Percentiles rank a stretch among this genome's conserved stretches.
phyloP scores from a whole-genome alignment of 1,140 invertebrate species.

The Thaumetopoea pityocampa region DNA sequence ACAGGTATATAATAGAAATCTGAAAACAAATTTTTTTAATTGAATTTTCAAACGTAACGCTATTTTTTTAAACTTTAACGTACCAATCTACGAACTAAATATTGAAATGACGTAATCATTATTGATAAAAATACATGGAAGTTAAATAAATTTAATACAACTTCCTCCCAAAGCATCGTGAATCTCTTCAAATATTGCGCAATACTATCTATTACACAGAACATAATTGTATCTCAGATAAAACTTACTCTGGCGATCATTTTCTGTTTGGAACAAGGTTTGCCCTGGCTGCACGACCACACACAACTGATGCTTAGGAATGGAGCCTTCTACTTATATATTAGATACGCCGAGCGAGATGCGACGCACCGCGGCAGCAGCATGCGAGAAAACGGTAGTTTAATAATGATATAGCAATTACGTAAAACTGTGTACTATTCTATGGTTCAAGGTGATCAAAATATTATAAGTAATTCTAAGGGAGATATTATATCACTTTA shows the following conservation, averaged over 20 bases:
- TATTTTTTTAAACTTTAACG: no score
- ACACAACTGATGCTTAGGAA: slow-evolving; percentile 65
- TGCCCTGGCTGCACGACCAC: slow-evolving; percentile 64
- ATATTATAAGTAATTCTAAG: no score
- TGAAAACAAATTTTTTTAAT: no score
- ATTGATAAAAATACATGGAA: no score
- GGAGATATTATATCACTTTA: no score
- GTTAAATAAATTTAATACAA: neutral
- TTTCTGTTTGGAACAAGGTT: slow-evolving; percentile 67
- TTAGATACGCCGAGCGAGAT: slow-evolving; percentile 62
- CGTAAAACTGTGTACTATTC: slow-evolving; percentile 59
- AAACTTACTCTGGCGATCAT: slow-evolving; percentile 73
- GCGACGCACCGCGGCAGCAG: slow-evolving; percentile 41
- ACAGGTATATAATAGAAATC: no score
- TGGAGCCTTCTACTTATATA: slow-evolving; percentile 63
- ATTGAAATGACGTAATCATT: no score
- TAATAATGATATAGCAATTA: slow-evolving; percentile 70
- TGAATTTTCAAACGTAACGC: no score
- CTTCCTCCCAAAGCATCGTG: neutral
- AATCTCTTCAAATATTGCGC: no score
- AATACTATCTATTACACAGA: no score
- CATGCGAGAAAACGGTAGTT: slow-evolving; percentile 69
- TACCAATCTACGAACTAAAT: no score
- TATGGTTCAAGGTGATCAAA: slow-evolving; percentile 65
- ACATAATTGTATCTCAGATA: slow-evolving; percentile 40